A percentile compares a stretch with the other conserved stretches of the same genome.
Evolutionary conservation across 2,888 invertebrate species (phyloP).

Genomic region (Mythimna loreyi): DNA sequence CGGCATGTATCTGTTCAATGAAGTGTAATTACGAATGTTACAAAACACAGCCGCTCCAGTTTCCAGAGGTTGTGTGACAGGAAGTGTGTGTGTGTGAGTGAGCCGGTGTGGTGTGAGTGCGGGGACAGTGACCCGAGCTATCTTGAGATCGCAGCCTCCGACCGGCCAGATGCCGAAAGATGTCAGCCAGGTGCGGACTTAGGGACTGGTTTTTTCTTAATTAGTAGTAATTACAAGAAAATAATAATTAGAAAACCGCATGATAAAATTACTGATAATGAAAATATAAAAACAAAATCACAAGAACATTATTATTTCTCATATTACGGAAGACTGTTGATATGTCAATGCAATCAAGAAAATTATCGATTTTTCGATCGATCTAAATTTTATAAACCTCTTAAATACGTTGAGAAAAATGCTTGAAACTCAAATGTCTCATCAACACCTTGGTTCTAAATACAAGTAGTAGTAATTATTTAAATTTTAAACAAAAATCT

Average conservation of each 20-base stretch:
- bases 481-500: slow-evolving; percentile 12
- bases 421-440: background rate
- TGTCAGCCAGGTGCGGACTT: slow-evolving; percentile 83
- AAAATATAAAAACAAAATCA: too few relatives aligned
- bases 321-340: too few relatives aligned
- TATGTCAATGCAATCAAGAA: background rate
- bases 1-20: slow-evolving; percentile 67
- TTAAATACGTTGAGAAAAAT: background rate
- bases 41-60: slow-evolving; percentile 76
- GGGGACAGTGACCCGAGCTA: slow-evolving; percentile 88
- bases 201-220: slow-evolving; percentile 28
- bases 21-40: slow-evolving; percentile 80
- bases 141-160: slow-evolving; percentile 90
- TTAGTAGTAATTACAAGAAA: background rate
- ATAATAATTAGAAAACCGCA: too few relatives aligned
- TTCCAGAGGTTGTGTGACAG: slow-evolving; percentile 64
- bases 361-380: too few relatives aligned
- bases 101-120: slow-evolving; percentile 70
- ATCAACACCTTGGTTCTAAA: background rate
- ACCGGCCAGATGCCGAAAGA: slow-evolving; percentile 90
- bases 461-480: background rate
- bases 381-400: too few relatives aligned
- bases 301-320: too few relatives aligned
- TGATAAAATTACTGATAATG: too few relatives aligned
- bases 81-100: slow-evolving; percentile 50